Percentiles rank a stretch among this genome's conserved stretches.
phyloP scores from a whole-genome alignment of 2,888 invertebrate species.

The Eupelmus urozonus region DNA sequence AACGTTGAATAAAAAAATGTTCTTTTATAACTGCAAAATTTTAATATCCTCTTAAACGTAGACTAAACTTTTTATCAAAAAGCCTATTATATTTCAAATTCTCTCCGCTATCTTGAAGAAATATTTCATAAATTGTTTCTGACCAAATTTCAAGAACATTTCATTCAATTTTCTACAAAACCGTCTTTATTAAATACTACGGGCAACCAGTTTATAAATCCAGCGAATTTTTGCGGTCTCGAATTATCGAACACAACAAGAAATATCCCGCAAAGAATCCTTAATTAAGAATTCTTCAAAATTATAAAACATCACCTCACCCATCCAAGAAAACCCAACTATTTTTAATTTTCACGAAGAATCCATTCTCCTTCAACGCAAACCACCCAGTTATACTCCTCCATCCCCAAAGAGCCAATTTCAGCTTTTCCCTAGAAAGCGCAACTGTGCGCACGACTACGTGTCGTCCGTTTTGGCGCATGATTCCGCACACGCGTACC shows the following conservation, averaged over 20 bases:
- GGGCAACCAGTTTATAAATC: background rate
- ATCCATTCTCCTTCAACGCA: background rate
- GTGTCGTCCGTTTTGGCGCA: constrained; percentile 21
- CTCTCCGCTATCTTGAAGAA: too few relatives aligned
- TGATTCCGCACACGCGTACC: constrained; percentile 32
- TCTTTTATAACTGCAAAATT: too few relatives aligned
- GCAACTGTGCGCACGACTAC: background rate
- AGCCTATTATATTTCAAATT: too few relatives aligned
- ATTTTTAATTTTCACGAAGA: background rate
- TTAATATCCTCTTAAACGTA: too few relatives aligned
- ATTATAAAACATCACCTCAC: background rate
- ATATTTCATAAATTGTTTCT: background rate
- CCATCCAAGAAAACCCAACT: too few relatives aligned
- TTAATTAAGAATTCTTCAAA: constrained; percentile 10
- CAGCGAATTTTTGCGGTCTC: constrained; percentile 25
- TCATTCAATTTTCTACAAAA: too few relatives aligned
- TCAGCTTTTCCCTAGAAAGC: too few relatives aligned
- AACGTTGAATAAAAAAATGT: too few relatives aligned
- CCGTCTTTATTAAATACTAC: constrained; percentile 4
- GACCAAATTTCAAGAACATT: too few relatives aligned
- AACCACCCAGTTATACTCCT: constrained; percentile 20
- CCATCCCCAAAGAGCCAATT: background rate
- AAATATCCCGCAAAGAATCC: background rate
- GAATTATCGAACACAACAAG: background rate
- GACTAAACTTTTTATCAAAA: too few relatives aligned